Percentiles rank a stretch among this genome's conserved stretches.
Evolutionary conservation across 92 coral and sea anemone genomes (phyloP).

Genomic region (Plumapathes pennacea): DNA sequence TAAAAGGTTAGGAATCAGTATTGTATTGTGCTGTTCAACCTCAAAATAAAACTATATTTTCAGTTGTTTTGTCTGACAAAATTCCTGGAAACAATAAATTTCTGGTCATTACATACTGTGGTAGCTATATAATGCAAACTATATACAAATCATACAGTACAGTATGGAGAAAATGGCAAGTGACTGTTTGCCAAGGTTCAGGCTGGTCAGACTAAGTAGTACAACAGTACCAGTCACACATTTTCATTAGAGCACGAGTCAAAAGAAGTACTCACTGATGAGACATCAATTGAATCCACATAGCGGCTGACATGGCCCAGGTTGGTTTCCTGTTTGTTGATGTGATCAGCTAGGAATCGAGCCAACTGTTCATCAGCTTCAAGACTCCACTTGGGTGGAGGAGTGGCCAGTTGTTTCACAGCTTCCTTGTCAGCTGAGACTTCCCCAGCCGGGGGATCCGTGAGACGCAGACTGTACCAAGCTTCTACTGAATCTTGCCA

Average conservation of each 20-base stretch:
- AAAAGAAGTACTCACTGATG: slow-evolving; percentile 93
- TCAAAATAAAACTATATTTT: too few species aligned
- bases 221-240: too few species aligned
- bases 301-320: slow-evolving; percentile 91
- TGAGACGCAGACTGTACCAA: slow-evolving; percentile 69
- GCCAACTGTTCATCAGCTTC: slow-evolving; percentile 98
- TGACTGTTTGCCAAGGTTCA: neutral
- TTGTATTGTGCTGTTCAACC: too few species aligned
- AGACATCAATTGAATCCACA: slow-evolving; percentile 86
- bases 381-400: slow-evolving; percentile 93
- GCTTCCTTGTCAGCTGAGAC: slow-evolving; percentile 88
- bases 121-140: too few species aligned
- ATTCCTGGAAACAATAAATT: too few species aligned
- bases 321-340: slow-evolving; percentile 78
- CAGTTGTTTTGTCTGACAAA: too few species aligned
- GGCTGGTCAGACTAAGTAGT: too few species aligned
- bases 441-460: slow-evolving; percentile 78
- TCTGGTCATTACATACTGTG: too few species aligned
- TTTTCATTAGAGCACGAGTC: too few species aligned
- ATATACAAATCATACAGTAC: neutral
- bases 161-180: neutral
- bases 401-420: slow-evolving; percentile 74
- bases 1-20: neutral
- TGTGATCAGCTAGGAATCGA: slow-evolving; percentile 80
- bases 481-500: slow-evolving; percentile 93